A percentile compares a stretch with the other conserved stretches of the same genome.
These are phyloP conservation scores for Epiblema foenella DNA, from an alignment of 2,888 invertebrate species.

Conservation along the genomic window DNA sequence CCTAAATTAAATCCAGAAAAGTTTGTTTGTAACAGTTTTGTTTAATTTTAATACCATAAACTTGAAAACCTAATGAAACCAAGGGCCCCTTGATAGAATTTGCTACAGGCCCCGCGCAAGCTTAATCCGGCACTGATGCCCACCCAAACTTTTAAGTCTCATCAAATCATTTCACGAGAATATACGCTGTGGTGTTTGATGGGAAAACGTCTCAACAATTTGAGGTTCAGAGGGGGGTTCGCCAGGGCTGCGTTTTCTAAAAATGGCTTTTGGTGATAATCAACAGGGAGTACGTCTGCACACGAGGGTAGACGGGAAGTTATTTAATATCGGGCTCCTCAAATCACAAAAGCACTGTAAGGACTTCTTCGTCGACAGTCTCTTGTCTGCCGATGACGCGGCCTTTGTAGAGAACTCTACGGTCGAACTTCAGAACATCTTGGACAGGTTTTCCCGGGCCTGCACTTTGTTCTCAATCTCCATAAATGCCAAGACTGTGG, in stretches of 20 bases:
- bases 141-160: background rate
- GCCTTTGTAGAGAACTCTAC: too few species aligned
- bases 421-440: background rate
- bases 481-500: background rate
- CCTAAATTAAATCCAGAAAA: too few species aligned
- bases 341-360: background rate
- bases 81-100: too few species aligned
- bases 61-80: too few species aligned
- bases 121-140: too few species aligned
- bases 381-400: background rate
- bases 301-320: too few species aligned
- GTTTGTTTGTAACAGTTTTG: too few species aligned
- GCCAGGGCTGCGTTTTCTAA: background rate
- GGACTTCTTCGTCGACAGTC: background rate
- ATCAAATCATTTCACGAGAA: background rate
- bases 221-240: background rate
- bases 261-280: background rate
- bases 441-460: background rate
- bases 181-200: background rate
- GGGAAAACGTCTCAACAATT: background rate
- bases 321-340: background rate
- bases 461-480: background rate
- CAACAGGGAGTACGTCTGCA: background rate
- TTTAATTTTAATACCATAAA: too few species aligned
- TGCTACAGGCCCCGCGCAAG: too few species aligned